Conservation (phyloP, 2,113 vertebrate species). For the Pithys albifrons region DNA sequence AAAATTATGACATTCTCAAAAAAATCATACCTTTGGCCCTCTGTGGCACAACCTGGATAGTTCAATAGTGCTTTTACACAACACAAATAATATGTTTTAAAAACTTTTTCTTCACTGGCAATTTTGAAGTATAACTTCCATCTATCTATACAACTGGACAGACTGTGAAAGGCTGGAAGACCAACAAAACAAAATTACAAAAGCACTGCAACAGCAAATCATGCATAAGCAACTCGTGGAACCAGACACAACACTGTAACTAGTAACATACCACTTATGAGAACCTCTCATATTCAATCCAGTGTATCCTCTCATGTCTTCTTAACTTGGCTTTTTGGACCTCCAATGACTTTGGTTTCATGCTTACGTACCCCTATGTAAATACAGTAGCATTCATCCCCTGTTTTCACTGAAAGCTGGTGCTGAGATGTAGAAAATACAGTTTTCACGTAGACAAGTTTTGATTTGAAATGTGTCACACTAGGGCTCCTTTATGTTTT, state of each 20-base stretch:
- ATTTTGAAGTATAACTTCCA: slow-evolving; percentile 49
- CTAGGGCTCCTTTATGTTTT: slow-evolving; percentile 44
- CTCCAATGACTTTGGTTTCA: background rate
- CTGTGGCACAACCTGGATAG: background rate
- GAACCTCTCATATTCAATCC: background rate
- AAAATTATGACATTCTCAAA: background rate
- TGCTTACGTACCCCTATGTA: background rate
- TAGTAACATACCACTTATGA: background rate
- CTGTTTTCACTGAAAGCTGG: background rate
- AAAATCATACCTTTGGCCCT: background rate
- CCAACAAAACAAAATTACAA: slow-evolving; percentile 61
- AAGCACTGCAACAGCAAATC: slow-evolving; percentile 50
- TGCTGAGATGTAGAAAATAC: background rate
- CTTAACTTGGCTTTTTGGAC: background rate
- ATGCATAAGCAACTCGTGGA: slow-evolving; percentile 3
- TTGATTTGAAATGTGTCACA: slow-evolving; percentile 27
- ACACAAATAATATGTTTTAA: slow-evolving; percentile 37
- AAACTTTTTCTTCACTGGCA: slow-evolving; percentile 28
- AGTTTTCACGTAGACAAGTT: slow-evolving; percentile 12
- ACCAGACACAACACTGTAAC: slow-evolving; percentile 33
- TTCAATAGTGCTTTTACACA: slow-evolving; percentile 29
- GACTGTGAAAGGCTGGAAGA: slow-evolving; percentile 62
- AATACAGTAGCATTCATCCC: background rate
- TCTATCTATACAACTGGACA: slow-evolving; percentile 47
- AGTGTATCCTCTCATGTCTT: background rate